Base-by-base conservation (phyloP, 2,888 invertebrate genomes). In the Tryphoninae sp. region DNA sequence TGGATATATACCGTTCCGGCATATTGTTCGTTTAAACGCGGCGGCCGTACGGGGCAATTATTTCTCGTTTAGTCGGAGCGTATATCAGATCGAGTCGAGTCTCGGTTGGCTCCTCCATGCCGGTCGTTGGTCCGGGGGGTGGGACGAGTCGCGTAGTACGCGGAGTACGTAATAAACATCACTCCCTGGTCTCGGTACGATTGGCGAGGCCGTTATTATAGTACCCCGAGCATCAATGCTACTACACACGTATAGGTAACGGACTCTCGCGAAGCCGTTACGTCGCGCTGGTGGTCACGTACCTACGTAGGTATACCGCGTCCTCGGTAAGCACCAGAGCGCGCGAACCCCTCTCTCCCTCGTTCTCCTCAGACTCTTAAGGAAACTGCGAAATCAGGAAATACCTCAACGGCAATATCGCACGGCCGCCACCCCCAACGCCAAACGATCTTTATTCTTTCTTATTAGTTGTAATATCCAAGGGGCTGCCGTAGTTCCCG, bases 51-150 rank as follows among this genome's bases (percentile, higher is more conserved):
- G 73, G 33, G 33, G 81, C 84, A 84, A 85, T 85, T 84, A 85
- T 85, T 85, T 81, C 76, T 84, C 82, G 79, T 85, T 83, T 83
- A 85, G 82, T 81, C 64, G 74, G 67, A 68, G 73, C 80, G 80
- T 84, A 82, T 73, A 84, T 84, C 84, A 85, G 82, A 82, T 84
- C 76, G 82, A 72, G 64, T 71, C 61, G 67, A 78, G 53, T 64
- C 73, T 61, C 53, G 69, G 74, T 13, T 19, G 1, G 13, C 23
- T 33, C 26, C 33, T 26, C 58, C 9, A 42, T 26, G 45, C 6
- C 33, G 16, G 67, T 53, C 16, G 16, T 68, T 33, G 4, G n/a
- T 45, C 23, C n/a, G 23, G 26, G 49, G 55, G 9, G 22, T 1
- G 55, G 55, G 19, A 19, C 33, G n/a, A 19, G 23, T 23, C 33